These are phyloP conservation scores for Orbicella faveolata DNA, from an alignment of 64 coral and sea anemone species.

Conservation along the genomic window DNA sequence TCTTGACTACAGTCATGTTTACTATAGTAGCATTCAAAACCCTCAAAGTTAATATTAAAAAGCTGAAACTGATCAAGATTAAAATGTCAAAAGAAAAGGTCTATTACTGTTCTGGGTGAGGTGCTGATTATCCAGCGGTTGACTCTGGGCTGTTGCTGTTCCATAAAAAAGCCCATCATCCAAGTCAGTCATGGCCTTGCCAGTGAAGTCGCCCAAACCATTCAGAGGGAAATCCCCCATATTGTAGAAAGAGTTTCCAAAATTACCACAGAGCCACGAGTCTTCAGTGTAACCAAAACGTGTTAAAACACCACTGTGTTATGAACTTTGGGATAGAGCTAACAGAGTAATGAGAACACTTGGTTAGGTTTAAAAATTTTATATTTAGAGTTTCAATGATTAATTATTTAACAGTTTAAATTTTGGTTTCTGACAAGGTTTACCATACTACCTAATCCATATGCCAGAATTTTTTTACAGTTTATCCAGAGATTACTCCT, in stretches of 20 bases:
- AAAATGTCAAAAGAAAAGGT: constrained; percentile 48
- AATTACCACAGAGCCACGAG: constrained; percentile 53
- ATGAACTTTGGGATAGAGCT: constrained; percentile 66
- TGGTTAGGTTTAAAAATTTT: constrained; percentile 79
- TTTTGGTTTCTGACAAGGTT: constrained; percentile 48
- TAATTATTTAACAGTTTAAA: constrained; percentile 75
- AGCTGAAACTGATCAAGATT: constrained; percentile 12
- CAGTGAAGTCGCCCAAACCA: constrained; percentile 71
- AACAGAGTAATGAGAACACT: constrained; percentile 77
- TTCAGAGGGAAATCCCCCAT: constrained; percentile 89
- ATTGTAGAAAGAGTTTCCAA: constrained; percentile 33
- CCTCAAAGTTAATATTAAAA: constrained; percentile 26
- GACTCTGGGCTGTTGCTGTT: constrained; percentile 76
- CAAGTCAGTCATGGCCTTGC: constrained; percentile 80
- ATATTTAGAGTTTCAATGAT: constrained; percentile 68
- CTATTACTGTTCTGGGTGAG: constrained; percentile 85
- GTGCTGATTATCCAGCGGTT: constrained; percentile 67
- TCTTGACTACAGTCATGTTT: not conserved
- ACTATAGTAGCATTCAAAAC: constrained; percentile 15
- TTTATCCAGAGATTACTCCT: not conserved
- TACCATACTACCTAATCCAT: not conserved
- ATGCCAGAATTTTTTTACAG: not conserved
- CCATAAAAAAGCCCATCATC: constrained; percentile 93
- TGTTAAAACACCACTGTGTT: constrained; percentile 81
- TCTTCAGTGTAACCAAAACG: constrained; percentile 60